Conservation (phyloP, 1,140 invertebrate genomes). For the Drepana arcuata region DNA sequence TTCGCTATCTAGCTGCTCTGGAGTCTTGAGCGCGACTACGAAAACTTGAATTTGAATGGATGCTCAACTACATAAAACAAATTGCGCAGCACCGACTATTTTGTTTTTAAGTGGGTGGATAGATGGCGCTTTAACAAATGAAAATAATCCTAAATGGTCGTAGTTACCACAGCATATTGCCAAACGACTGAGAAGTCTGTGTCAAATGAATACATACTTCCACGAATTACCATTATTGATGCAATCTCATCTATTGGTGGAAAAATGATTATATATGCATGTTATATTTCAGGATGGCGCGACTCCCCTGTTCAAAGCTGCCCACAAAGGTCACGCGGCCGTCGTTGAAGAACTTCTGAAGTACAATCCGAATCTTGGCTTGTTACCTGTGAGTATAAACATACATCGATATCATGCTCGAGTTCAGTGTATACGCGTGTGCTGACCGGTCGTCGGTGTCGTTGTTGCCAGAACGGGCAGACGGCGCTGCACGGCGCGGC, state of each 20-base stretch:
- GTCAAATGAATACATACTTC: too few species aligned
- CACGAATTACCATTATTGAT: too few species aligned
- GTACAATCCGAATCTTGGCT: conserved; percentile 83
- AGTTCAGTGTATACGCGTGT: background rate
- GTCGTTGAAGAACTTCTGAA: conserved; percentile 90
- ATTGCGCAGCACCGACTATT: too few species aligned
- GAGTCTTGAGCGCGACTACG: background rate
- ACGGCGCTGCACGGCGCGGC: conserved; percentile 90
- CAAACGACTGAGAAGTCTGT: too few species aligned
- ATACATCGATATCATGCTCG: background rate
- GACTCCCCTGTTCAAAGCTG: conserved; percentile 92
- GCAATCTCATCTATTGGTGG: too few species aligned
- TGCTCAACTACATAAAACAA: too few species aligned
- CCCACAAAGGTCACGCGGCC: conserved; percentile 91
- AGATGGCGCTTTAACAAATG: too few species aligned
- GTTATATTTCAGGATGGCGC: conserved; percentile 87
- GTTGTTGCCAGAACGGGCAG: conserved; percentile 85
- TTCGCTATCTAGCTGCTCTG: background rate
- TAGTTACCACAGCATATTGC: too few species aligned
- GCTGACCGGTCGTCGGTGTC: background rate
- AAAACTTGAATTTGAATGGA: too few species aligned
- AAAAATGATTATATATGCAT: too few species aligned
- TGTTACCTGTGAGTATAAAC: conserved; percentile 80
- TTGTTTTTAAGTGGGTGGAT: too few species aligned
- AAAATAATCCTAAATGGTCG: too few species aligned